Base-by-base conservation (phyloP, 2,113 vertebrate species). In the Takifugu flavidus region DNA sequence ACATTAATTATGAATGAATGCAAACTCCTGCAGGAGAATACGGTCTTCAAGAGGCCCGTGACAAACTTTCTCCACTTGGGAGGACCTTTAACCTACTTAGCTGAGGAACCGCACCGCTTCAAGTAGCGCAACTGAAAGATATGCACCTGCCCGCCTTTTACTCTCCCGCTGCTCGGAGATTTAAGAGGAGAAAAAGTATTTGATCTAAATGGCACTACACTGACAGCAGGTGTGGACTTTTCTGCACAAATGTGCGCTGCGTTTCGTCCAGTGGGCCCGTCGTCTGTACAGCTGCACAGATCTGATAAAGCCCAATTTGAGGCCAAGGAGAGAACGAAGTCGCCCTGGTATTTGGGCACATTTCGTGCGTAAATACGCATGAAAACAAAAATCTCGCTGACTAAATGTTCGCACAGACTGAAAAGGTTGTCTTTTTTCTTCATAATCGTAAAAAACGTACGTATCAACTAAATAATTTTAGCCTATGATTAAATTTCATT, bases 1-100 rank as follows among this genome's bases (percentile, higher is more conserved):
- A 87, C 88, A 92, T 91, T 92, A 92, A 91, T 92, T 91, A 89
- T 89, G 81, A 77, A 68, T 92, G 90, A 92, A 92, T 90, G 88
- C 87, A 89, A 91, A 89, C 90, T 88, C 88, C 82, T 83, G 72
- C 59, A 72, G 86, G 88, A 91, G 91, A 92, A 91, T 89, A 88
- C 75, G 87, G 81, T 89, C 86, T 88, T 92, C 81, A 89, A 92
- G 91, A 90, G 90, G 90, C 87, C 89, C 87, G 87, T 85, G 89
- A 89, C 89, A 91, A 90, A 91, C 89, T 90, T 89, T 88, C 87
- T 90, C 87, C 90, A 89, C 90, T 92, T 85, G 86, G 88, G 82
- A 84, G 77, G 89, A 92, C 90, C 91, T 92, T 91, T 92, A 85
- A 89, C 91, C 90, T 91, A 89, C 88, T 91, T 88, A 88, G 86